A percentile compares a stretch with the other conserved stretches of the same genome.
phyloP scores from a whole-genome alignment of 2,888 invertebrate species.

The Morpho deidamia region DNA sequence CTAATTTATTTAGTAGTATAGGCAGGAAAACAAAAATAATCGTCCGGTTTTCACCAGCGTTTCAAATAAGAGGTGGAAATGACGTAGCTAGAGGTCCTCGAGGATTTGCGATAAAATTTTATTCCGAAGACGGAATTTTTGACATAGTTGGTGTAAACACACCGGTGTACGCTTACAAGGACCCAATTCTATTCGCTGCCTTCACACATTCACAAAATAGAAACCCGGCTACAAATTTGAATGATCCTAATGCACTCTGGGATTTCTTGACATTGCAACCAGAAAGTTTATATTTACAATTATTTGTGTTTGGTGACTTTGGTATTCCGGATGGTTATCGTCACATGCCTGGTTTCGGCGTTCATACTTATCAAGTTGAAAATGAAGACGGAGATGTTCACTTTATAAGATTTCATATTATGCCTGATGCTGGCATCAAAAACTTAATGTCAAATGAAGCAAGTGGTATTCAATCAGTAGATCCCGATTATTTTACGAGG shows the following conservation, averaged over 20 bases:
- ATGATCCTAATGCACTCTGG: slow-evolving; percentile 94
- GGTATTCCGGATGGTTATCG: slow-evolving; percentile 96
- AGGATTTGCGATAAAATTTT: slow-evolving; percentile 94
- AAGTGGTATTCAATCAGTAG: slow-evolving; percentile 82
- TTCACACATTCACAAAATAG: slow-evolving; percentile 95
- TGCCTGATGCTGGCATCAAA: slow-evolving; percentile 94
- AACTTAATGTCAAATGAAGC: slow-evolving; percentile 85
- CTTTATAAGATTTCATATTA: slow-evolving; percentile 96
- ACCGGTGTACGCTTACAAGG: slow-evolving; percentile 92
- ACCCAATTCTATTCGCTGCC: slow-evolving; percentile 90
- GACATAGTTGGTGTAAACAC: slow-evolving; percentile 93
- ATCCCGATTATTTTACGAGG: slow-evolving; percentile 93
- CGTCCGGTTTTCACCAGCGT: slow-evolving; percentile 87
- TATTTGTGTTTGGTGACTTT: slow-evolving; percentile 87
- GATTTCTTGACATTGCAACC: slow-evolving; percentile 91
- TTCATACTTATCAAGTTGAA: slow-evolving; percentile 94
- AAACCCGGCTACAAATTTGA: slow-evolving; percentile 91
- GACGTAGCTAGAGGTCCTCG: slow-evolving; percentile 92
- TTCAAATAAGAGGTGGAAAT: slow-evolving; percentile 90
- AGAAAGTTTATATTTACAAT: slow-evolving; percentile 89
- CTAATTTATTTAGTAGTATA: slow-evolving; percentile 83
- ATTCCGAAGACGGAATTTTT: slow-evolving; percentile 92
- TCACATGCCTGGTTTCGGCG: slow-evolving; percentile 97
- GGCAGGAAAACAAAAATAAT: slow-evolving; percentile 89
- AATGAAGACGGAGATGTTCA: slow-evolving; percentile 85